Conservation (phyloP, 2,113 vertebrate genomes). For the Anhinga rufa region DNA sequence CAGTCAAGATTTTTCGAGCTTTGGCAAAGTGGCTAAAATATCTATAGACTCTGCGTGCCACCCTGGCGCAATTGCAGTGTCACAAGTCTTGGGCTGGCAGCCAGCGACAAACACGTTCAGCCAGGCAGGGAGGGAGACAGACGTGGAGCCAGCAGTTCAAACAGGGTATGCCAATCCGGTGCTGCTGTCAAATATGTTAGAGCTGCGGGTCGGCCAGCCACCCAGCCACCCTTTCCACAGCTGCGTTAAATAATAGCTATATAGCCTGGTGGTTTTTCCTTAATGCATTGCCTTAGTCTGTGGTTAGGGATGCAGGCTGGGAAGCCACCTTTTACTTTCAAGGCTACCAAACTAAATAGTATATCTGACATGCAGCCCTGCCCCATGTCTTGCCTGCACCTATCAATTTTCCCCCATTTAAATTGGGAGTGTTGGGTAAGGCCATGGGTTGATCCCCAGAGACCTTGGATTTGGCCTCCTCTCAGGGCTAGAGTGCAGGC, state of each 20-base stretch:
- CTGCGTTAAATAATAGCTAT: neutral
- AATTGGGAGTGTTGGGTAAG: neutral
- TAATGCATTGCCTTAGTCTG: neutral
- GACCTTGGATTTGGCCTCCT: neutral
- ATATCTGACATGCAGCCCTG: neutral
- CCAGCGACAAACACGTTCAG: neutral
- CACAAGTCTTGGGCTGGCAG: neutral
- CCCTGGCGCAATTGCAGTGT: neutral
- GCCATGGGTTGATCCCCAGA: neutral
- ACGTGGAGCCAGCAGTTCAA: neutral
- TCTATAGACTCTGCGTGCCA: neutral
- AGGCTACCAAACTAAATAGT: neutral
- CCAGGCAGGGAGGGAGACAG: neutral
- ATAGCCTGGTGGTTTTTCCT: neutral
- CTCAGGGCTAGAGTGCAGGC: neutral
- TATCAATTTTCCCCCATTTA: neutral
- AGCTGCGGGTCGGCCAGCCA: neutral
- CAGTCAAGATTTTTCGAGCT: conserved; percentile 18
- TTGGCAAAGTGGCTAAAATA: neutral
- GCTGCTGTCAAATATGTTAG: neutral
- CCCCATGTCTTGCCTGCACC: neutral
- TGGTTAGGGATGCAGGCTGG: neutral
- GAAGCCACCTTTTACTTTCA: neutral
- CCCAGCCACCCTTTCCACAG: neutral
- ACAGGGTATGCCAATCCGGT: neutral